Evolutionary conservation across 2,113 vertebrate species (phyloP), one percentile per base, ranked within the genome.

Genomic region (Dendropsophus ebraccatus): DNA sequence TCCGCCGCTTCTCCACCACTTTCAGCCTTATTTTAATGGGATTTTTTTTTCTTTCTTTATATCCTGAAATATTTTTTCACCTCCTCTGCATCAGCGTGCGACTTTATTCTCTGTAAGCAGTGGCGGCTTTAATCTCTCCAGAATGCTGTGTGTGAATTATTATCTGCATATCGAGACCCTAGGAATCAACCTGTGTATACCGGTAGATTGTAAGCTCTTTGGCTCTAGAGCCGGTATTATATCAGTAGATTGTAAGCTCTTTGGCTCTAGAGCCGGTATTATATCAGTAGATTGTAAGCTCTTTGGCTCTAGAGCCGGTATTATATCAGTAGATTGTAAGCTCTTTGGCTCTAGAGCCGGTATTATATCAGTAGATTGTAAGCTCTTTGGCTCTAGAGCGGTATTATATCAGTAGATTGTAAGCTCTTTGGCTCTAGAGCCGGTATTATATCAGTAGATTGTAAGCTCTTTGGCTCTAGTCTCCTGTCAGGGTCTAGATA

Each of bases 1-100:
- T 83, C 49, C 82, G 41, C 74, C 73, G 41, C 56, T 30, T 21
- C 82, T 17, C 65, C 25, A 70, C 11, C 62, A 23, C 30, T 37
- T 82, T 70, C 52, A 50, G 41, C n/a, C 58, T 49, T 10, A n/a
- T 28, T 81, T 50, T 81, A 45, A 35, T 70, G 62, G 45, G 7
- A 12, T 41, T 41, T 41, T 8, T 8, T 41, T 41, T 45, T 81
- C 47, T 79, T 79, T 79, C n/a, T 49, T 49, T 74, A 25, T 74
- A 47, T 37, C 28, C 13, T 52, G 74, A 49, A 32, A 89, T 85
- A 8, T 82, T 1, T 69, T 88, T 83, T 84, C 47, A 69, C 79
- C 23, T 2, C 16, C 79, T 69, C 60, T 19, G 30, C 32, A 21
- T 72, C 69, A 72, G 16, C 17, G 19, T 12, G 19, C 2, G 0